Base-by-base conservation (phyloP, 2,888 invertebrate species). In the Chesias legatella region DNA sequence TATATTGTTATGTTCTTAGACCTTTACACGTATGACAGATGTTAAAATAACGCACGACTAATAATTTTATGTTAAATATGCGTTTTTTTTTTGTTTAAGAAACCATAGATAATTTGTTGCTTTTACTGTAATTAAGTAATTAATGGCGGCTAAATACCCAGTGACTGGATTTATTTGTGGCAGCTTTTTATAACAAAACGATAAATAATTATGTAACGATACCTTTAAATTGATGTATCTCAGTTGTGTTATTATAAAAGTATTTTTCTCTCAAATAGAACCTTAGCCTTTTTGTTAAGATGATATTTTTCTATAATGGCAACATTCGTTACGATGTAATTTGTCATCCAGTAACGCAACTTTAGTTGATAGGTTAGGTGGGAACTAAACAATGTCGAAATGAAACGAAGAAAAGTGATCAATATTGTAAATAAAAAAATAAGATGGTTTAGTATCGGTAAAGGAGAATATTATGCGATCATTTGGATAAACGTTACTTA, bases 341-440 rank as follows among this genome's bases (percentile, higher is more conserved):
- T 43, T 36, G 31, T 34, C 33, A 32, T 32, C 1, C 23, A 36
- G 20, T 34, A 11, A 22, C 25, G 28, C 31, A 40, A 42, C n/a
- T 41, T 53, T 54, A 51, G 21, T 22, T 36, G 11, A 31, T 82
- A 83, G 81, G 75, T 64, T 80, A 82, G 73, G 60, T 49, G 54
- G 67, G 52, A 82, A 82, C 79, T 69, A 74, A 75, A 83, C 81
- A 83, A 82, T 81, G 82, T 84, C 73, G 62, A 67, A 66, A 67
- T 62, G 81, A 81, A 84, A 81, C 83, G 83, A 84, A 81, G 55
- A 56, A 68, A 78, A 53, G 79, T 79, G 76, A 79, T 80, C 54
- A 64, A 69, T 63, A 56, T 53, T 78, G 80, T 81, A 69, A 69
- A 79, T 81, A 72, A 63, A 55, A 56, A n/a, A n/a, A n/a, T n/a